Percentiles rank a stretch among this genome's conserved stretches.
Conservation (phyloP, 92 coral and sea anemone genomes). For the Meandrina meandrites region DNA sequence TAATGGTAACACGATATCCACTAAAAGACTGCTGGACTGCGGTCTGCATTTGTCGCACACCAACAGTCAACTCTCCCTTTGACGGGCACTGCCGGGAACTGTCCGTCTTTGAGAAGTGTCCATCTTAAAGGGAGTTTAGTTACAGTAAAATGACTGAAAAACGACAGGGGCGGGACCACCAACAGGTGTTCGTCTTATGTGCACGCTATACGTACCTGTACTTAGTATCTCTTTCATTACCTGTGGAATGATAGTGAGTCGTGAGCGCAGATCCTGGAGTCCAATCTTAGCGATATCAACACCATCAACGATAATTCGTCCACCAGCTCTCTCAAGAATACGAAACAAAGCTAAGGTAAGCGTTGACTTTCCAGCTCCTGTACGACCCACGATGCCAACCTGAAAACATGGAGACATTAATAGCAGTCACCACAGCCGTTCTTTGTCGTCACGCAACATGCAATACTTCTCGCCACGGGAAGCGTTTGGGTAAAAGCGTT, state of each 20-base stretch:
- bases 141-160: too few species aligned
- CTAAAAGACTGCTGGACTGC: too few species aligned
- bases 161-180: too few species aligned
- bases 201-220: background rate
- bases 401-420: constrained; percentile 8
- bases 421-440: background rate
- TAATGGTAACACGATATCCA: too few species aligned
- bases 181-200: too few species aligned
- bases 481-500: background rate
- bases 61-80: too few species aligned
- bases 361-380: constrained; percentile 98
- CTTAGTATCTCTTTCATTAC: constrained; percentile 33
- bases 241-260: constrained; percentile 98
- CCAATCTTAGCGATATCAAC: constrained; percentile 86
- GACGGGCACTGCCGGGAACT: too few species aligned
- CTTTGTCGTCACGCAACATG: background rate
- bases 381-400: constrained; percentile 97
- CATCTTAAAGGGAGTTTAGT: too few species aligned
- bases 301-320: constrained; percentile 78
- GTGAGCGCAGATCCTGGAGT: constrained; percentile 91
- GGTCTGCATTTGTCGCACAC: too few species aligned
- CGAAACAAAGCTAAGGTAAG: constrained; percentile 91
- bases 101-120: too few species aligned
- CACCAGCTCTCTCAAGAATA: constrained; percentile 89
- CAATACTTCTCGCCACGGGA: background rate